phyloP scores from a whole-genome alignment of 92 coral and sea anemone genomes.

The Pocillopora grandis region DNA sequence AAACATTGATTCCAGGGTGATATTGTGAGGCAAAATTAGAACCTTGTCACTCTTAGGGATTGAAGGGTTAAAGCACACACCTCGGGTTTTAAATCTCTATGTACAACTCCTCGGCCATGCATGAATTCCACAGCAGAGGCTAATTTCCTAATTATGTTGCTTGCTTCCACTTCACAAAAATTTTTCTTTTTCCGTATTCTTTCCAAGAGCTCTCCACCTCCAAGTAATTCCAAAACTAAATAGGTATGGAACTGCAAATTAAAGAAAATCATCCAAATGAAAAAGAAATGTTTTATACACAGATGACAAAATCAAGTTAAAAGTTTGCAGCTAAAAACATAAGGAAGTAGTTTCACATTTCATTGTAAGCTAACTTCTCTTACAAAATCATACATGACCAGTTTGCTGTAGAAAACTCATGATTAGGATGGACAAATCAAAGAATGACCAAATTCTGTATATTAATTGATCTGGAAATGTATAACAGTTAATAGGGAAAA shows the following conservation, averaged over 20 bases:
- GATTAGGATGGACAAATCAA: too few species aligned
- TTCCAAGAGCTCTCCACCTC: constrained; percentile 94
- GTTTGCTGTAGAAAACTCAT: too few species aligned
- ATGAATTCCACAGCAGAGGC: constrained; percentile 91
- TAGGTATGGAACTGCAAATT: constrained; percentile 84
- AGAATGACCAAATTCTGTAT: too few species aligned
- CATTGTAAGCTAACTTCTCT: too few species aligned
- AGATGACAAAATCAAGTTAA: neutral
- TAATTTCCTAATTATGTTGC: constrained; percentile 80
- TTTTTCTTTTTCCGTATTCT: constrained; percentile 94
- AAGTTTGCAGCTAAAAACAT: neutral
- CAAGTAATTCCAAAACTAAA: constrained; percentile 88
- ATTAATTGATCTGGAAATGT: too few species aligned
- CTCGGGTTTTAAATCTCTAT: constrained; percentile 99
- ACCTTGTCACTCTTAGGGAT: too few species aligned
- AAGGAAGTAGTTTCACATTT: too few species aligned
- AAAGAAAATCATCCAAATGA: neutral
- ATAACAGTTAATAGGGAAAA: too few species aligned
- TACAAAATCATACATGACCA: too few species aligned
- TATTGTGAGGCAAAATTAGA: too few species aligned
- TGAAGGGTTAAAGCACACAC: constrained; percentile 33
- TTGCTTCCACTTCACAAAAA: constrained; percentile 94
- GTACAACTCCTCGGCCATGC: constrained; percentile 98
- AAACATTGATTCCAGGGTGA: too few species aligned
- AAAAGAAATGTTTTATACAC: neutral